Conservation (phyloP, 2,113 vertebrate genomes). For the Sylvietta virens region DNA sequence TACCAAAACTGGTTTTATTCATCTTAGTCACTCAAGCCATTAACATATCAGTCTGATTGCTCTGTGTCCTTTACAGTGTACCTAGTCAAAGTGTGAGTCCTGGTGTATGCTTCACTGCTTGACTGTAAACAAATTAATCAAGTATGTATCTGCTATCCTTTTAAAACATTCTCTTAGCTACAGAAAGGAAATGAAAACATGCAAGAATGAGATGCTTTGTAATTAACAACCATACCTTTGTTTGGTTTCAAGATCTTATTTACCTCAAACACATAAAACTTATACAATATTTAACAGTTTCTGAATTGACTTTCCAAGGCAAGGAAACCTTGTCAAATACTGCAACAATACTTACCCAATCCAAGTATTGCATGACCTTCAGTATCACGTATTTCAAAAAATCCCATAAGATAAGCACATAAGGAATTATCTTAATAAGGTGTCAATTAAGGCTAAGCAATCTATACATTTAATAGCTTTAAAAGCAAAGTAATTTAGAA, state of each 20-base stretch:
- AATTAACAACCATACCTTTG: neutral
- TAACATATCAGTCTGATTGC: neutral
- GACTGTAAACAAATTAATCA: constrained; percentile 55
- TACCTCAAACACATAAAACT: neutral
- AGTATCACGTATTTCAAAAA: neutral
- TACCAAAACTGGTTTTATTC: neutral
- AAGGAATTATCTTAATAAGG: neutral
- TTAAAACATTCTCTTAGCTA: neutral
- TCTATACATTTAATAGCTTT: neutral
- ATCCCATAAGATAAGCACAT: neutral
- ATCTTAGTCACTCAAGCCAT: neutral
- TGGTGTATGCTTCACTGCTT: neutral
- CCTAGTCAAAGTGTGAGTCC: neutral
- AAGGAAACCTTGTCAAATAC: neutral
- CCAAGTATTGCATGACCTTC: neutral
- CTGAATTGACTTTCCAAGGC: constrained; percentile 21
- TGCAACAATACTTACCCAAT: neutral
- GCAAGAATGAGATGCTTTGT: neutral
- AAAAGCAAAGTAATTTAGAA: neutral
- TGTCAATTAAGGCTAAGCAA: neutral
- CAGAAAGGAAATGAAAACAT: constrained; percentile 7
- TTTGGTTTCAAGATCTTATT: constrained; percentile 25
- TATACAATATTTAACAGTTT: constrained; percentile 33
- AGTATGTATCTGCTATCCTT: neutral
- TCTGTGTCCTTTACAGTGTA: neutral